These are phyloP conservation scores for Drosophila austrosaltans DNA, from an alignment of 2,888 invertebrate genomes.

Conservation along the genomic window DNA sequence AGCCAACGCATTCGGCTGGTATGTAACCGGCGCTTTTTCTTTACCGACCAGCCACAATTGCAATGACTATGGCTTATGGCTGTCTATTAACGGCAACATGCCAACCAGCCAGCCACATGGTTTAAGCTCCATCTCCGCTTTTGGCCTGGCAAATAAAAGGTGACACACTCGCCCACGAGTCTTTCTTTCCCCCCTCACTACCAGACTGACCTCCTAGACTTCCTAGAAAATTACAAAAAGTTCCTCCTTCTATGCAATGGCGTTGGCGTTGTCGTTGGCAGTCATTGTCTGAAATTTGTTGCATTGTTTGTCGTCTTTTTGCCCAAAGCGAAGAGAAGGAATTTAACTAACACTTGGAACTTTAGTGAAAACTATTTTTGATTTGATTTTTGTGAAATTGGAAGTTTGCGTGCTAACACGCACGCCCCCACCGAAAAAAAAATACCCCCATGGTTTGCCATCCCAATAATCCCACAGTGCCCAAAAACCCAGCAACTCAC, in stretches of 20 bases:
- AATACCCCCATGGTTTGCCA: neutral
- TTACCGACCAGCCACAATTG: conserved; percentile 38
- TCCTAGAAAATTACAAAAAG: conserved; percentile 73
- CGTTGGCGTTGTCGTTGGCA: conserved; percentile 24
- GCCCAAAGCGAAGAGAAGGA: conserved; percentile 60
- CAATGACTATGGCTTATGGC: conserved; percentile 56
- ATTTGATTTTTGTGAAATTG: conserved; percentile 75
- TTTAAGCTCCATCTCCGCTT: conserved; percentile 2
- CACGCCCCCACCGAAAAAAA: conserved; percentile 19
- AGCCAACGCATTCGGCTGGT: conserved; percentile 26
- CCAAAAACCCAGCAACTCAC: conserved; percentile 22
- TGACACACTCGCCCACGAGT: conserved; percentile 65
- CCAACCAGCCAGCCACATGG: conserved; percentile 30
- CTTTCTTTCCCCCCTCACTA: conserved; percentile 27
- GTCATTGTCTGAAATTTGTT: conserved; percentile 69
- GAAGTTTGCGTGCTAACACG: conserved; percentile 41
- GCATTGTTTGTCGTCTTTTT: conserved; percentile 73
- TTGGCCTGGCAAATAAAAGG: conserved; percentile 28
- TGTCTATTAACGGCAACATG: conserved; percentile 61
- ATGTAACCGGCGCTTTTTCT: conserved; percentile 4
- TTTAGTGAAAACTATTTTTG: conserved; percentile 72
- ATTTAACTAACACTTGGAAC: conserved; percentile 59
- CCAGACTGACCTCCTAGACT: neutral
- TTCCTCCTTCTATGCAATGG: conserved; percentile 58
- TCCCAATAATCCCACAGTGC: conserved; percentile 18